These are phyloP conservation scores for Brenthis hecate DNA, from an alignment of 2,888 invertebrate genomes.

Conservation along the genomic window DNA sequence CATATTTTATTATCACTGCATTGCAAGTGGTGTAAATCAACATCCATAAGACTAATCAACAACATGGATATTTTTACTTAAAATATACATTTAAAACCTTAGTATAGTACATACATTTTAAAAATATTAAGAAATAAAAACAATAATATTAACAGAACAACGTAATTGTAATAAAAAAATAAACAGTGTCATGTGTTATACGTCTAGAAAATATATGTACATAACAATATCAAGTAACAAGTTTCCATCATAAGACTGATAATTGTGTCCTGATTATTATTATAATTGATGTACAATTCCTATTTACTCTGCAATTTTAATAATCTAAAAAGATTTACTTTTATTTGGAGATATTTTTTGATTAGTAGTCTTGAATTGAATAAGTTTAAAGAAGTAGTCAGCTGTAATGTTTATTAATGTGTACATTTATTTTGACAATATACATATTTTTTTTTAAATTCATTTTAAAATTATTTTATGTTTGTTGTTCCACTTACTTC, in stretches of 20 bases:
- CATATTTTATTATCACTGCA: slow-evolving; percentile 77
- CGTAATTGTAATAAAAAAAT: slow-evolving; percentile 61
- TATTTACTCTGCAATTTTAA: no score
- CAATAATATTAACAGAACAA: slow-evolving; percentile 53
- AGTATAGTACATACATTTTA: slow-evolving; percentile 64
- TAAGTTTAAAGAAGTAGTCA: no score
- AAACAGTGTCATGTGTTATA: slow-evolving; percentile 72
- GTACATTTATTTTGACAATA: no score
- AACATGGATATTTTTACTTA: slow-evolving; percentile 79
- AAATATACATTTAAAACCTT: slow-evolving; percentile 65
- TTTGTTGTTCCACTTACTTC: no score
- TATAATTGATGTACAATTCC: no score
- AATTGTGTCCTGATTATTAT: slow-evolving; percentile 34
- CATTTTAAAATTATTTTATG: no score
- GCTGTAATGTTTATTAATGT: no score
- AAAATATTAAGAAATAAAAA: slow-evolving; percentile 55
- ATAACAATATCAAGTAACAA: slow-evolving; percentile 60
- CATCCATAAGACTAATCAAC: slow-evolving; percentile 82
- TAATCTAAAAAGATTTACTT: no score
- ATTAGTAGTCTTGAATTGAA: no score
- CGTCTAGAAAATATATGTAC: slow-evolving; percentile 63
- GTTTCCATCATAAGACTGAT: slow-evolving; percentile 55
- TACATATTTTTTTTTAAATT: no score
- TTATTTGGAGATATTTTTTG: no score
- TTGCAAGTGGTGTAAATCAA: slow-evolving; percentile 81